Percentiles rank a stretch among this genome's conserved stretches.
These are phyloP conservation scores for Elysia crispata DNA, from an alignment of 2,888 invertebrate species.

Conservation along the genomic window DNA sequence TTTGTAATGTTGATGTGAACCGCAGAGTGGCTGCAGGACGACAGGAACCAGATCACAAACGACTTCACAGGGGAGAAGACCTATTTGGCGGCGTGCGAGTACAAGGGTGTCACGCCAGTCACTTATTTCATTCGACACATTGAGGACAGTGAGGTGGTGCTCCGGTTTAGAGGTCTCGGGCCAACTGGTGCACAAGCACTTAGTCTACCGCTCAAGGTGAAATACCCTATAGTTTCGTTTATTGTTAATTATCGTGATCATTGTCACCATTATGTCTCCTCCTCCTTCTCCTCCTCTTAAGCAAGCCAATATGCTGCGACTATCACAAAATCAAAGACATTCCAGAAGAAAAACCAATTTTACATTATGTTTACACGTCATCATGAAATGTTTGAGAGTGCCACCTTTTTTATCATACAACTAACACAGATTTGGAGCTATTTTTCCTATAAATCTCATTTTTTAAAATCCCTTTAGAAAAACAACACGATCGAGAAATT, in stretches of 20 bases:
- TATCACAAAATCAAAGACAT: no score
- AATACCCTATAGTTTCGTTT: conserved; percentile 24
- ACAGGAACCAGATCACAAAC: conserved; percentile 55
- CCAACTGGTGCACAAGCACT: conserved; percentile 70
- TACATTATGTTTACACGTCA: no score
- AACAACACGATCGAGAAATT: conserved; percentile 67
- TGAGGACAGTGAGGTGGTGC: conserved; percentile 56
- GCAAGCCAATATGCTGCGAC: no score
- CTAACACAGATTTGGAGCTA: background rate
- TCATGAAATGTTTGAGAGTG: no score
- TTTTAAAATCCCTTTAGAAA: conserved; percentile 54
- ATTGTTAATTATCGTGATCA: background rate
- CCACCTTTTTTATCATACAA: no score
- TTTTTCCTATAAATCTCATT: background rate
- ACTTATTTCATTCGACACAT: conserved; percentile 66
- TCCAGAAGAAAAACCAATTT: no score
- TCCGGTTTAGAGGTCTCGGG: conserved; percentile 71
- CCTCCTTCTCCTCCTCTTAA: background rate
- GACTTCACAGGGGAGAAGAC: conserved; percentile 60
- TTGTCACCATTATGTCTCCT: background rate
- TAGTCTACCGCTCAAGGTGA: conserved; percentile 72
- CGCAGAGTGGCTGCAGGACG: conserved; percentile 65
- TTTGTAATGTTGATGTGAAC: background rate
- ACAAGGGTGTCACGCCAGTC: conserved; percentile 64
- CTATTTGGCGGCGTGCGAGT: conserved; percentile 66